Evolutionary conservation across 2,888 invertebrate genomes (phyloP).

Genomic region (Watsonalla cultraria): DNA sequence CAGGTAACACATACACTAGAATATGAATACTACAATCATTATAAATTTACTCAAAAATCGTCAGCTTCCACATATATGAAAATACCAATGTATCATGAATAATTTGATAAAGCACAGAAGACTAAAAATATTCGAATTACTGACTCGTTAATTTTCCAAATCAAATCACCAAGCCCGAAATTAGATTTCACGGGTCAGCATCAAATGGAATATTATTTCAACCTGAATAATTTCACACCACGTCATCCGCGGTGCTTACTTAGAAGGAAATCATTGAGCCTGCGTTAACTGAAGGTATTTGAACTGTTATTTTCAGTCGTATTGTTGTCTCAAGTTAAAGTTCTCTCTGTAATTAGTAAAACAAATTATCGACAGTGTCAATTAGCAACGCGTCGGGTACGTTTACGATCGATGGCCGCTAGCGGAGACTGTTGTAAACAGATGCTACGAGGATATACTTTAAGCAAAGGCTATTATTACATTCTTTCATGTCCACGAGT

Average conservation of each 20-base stretch:
- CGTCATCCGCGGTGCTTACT: neutral
- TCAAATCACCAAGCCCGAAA: constrained; percentile 2
- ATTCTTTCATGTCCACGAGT: no score
- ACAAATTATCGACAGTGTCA: constrained; percentile 41
- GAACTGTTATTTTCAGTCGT: constrained; percentile 19
- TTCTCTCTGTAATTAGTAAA: constrained; percentile 42
- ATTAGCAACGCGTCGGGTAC: constrained; percentile 26
- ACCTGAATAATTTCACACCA: neutral
- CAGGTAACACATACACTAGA: constrained; percentile 44
- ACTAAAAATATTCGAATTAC: neutral
- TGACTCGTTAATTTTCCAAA: constrained; percentile 2
- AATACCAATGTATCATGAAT: no score
- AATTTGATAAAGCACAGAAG: no score
- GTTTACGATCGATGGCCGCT: constrained; percentile 13
- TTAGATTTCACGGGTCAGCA: constrained; percentile 3
- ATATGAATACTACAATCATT: neutral
- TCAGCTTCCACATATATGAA: no score
- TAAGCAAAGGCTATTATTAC: neutral
- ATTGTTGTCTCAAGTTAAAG: constrained; percentile 23
- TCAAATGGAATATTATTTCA: constrained; percentile 6
- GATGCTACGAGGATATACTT: neutral
- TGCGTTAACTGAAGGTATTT: constrained; percentile 10
- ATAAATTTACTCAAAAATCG: neutral
- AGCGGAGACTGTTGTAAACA: neutral
- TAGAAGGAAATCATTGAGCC: neutral